Percentiles rank a stretch among this genome's conserved stretches.
Evolutionary conservation across 2,113 vertebrate genomes (phyloP).

Genomic region (Seriola aureovittata): DNA sequence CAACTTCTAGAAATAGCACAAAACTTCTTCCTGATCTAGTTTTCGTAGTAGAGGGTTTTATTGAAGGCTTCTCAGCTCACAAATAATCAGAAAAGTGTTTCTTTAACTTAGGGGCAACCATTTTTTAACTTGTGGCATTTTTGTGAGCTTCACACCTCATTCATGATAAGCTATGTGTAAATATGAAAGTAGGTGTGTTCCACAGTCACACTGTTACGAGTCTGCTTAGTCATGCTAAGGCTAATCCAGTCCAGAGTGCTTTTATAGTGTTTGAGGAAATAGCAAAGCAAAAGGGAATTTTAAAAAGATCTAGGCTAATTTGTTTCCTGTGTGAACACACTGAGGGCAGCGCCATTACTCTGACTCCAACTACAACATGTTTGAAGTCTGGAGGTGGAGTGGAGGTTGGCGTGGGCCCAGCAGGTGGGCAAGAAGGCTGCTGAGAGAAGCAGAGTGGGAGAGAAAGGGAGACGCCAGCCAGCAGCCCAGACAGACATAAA

Average conservation of each 20-base stretch:
- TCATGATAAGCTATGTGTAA: neutral
- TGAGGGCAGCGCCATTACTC: constrained; percentile 16
- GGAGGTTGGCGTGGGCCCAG: constrained; percentile 58
- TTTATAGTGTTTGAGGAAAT: constrained; percentile 7
- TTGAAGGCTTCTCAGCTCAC: neutral
- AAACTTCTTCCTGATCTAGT: constrained; percentile 50
- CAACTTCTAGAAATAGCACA: constrained; percentile 63
- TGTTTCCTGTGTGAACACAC: constrained; percentile 50
- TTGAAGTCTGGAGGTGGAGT: constrained; percentile 63
- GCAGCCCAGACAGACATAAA: constrained; percentile 38
- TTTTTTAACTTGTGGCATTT: neutral
- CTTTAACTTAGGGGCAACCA: neutral
- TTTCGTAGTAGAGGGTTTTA: constrained; percentile 21
- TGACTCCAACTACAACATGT: constrained; percentile 51
- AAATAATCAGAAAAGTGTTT: neutral
- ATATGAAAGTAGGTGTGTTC: neutral
- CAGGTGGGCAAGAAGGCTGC: constrained; percentile 71
- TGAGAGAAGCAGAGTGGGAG: constrained; percentile 64
- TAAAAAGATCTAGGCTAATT: constrained; percentile 29
- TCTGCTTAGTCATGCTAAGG: constrained; percentile 23
- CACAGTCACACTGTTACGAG: neutral
- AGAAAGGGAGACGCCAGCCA: constrained; percentile 49
- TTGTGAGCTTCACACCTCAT: neutral
- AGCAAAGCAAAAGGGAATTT: constrained; percentile 15
- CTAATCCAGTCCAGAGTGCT: constrained; percentile 8